Evolutionary conservation across 2,888 invertebrate genomes (phyloP).

Genomic region (Dryomyza anilis): DNA sequence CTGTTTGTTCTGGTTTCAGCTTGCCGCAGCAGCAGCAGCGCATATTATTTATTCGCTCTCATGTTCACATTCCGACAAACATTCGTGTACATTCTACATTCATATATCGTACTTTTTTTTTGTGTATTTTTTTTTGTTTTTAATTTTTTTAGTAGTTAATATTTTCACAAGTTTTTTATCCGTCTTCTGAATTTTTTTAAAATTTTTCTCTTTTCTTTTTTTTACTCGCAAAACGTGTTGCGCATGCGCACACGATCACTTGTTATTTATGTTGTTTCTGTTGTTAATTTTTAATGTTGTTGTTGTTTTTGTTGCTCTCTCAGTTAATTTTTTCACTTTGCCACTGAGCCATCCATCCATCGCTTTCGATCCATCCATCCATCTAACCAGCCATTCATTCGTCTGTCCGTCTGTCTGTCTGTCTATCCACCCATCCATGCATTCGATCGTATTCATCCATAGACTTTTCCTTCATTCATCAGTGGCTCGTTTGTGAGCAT

Average conservation of each 20-base stretch:
- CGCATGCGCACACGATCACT: constrained; percentile 34
- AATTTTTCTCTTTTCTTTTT: too few species aligned
- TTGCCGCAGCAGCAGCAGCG: background rate
- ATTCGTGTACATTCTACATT: background rate
- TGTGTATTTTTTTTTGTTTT: constrained; percentile 1
- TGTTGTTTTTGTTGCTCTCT: constrained; percentile 12
- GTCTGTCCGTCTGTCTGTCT: too few species aligned
- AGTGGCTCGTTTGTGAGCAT: constrained; percentile 14
- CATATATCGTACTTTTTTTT: background rate
- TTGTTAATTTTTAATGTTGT: constrained; percentile 21
- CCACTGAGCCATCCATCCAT: background rate
- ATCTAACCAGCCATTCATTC: too few species aligned
- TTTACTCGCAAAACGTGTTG: constrained; percentile 26
- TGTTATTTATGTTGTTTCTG: constrained; percentile 29
- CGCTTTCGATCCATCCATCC: too few species aligned
- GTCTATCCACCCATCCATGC: too few species aligned
- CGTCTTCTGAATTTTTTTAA: too few species aligned
- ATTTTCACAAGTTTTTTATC: constrained; percentile 14
- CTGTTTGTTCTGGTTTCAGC: constrained; percentile 18
- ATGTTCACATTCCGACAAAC: background rate
- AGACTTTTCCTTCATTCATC: constrained; percentile 29
- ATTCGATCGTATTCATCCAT: background rate
- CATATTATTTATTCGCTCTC: too few species aligned
- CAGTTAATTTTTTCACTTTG: background rate
- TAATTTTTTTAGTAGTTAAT: constrained; percentile 1